Conservation (phyloP, 2,797 vertebrate genomes). For the Rhyacichthys aspro region DNA sequence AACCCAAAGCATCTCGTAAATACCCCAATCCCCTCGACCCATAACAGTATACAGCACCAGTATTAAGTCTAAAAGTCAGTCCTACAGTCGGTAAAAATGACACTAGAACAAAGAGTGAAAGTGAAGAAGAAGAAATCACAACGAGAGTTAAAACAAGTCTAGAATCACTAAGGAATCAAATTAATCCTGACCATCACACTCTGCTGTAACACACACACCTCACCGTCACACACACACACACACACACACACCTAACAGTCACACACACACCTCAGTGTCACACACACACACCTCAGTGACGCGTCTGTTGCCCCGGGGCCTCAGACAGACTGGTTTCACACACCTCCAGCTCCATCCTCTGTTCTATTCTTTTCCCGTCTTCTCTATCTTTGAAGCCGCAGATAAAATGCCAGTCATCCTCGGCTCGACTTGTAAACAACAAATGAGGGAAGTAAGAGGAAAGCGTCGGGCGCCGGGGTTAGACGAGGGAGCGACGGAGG, state of each 20-base stretch:
- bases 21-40: no score
- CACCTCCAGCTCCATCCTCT: conserved; percentile 23
- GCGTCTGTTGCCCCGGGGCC: conserved; percentile 45
- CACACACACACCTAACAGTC: no score
- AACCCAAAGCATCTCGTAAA: no score
- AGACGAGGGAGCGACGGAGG: conserved; percentile 14
- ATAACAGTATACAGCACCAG: no score
- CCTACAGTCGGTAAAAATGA: no score
- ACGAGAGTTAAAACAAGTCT: conserved; percentile 16
- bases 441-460: conserved; percentile 63
- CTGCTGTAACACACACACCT: conserved; percentile 37
- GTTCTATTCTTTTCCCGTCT: conserved; percentile 47
- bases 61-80: no score
- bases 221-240: no score
- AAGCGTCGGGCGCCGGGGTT: conserved; percentile 47
- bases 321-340: conserved; percentile 54
- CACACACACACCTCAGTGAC: conserved; percentile 43
- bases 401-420: conserved; percentile 72
- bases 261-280: conserved; percentile 43
- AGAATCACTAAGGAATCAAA: conserved; percentile 71
- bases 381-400: conserved; percentile 53
- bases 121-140: conserved; percentile 46
- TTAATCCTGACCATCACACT: conserved; percentile 66
- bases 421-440: conserved; percentile 71
- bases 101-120: conserved; percentile 3